Evolutionary conservation across 2,797 vertebrate species (phyloP).

Genomic region (Chiloscyllium punctatum): DNA sequence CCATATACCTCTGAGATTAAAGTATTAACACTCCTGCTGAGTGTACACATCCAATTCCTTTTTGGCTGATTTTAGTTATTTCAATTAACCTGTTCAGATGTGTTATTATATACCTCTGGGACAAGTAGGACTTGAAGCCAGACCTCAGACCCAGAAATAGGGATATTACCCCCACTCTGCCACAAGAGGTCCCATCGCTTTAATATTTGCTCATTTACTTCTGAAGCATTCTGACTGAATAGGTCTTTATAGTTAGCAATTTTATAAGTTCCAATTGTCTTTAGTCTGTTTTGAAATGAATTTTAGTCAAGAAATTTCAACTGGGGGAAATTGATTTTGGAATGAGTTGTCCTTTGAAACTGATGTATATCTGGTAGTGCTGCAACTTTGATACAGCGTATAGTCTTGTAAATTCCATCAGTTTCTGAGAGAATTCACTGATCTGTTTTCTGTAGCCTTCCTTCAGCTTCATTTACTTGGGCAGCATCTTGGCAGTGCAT

Average conservation of each 20-base stretch:
- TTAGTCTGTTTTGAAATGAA: neutral
- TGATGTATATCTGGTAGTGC: neutral
- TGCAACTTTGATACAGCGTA: neutral
- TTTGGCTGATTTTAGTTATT: neutral
- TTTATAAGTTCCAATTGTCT: neutral
- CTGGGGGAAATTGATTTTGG: constrained; percentile 24
- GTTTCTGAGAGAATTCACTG: neutral
- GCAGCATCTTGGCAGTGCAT: neutral
- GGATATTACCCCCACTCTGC: too few species aligned
- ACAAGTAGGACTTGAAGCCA: too few species aligned
- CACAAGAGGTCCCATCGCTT: neutral
- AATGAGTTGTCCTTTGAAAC: neutral
- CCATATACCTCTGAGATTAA: neutral
- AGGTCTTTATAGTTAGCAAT: neutral
- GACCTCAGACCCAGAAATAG: too few species aligned
- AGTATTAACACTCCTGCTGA: neutral
- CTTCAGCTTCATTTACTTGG: neutral
- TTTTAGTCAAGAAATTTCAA: constrained; percentile 1
- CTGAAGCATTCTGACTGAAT: neutral
- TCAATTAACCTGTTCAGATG: too few species aligned
- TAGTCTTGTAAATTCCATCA: neutral
- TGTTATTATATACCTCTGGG: too few species aligned
- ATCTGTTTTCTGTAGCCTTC: neutral
- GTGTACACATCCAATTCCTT: neutral
- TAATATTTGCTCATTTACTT: neutral